These are phyloP conservation scores for Calliopum simillimum DNA, from an alignment of 2,888 invertebrate genomes.

Conservation along the genomic window DNA sequence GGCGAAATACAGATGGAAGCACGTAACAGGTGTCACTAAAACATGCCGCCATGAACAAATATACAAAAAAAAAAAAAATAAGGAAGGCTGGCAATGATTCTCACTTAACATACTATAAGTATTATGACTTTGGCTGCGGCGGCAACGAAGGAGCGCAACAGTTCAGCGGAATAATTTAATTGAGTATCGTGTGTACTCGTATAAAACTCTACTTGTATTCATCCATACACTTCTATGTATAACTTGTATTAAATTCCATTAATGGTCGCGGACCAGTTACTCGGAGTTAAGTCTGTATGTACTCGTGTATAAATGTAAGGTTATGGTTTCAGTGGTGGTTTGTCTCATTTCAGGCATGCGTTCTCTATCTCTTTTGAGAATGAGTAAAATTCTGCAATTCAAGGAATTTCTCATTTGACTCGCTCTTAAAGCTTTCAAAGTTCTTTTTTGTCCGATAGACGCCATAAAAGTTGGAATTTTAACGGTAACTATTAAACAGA, in stretches of 20 bases:
- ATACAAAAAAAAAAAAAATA: not conserved
- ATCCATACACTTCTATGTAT: no score
- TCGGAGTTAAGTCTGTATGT: not conserved
- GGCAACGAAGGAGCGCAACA: conserved; percentile 15
- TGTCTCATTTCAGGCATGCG: conserved; percentile 5
- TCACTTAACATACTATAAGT: conserved; percentile 9
- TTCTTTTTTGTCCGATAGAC: not conserved
- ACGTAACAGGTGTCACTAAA: conserved; percentile 29
- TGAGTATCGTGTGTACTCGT: not conserved
- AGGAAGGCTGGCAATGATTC: conserved; percentile 10
- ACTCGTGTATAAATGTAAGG: not conserved
- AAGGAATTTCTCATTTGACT: not conserved
- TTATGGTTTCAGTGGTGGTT: conserved; percentile 17
- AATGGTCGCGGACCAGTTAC: no score
- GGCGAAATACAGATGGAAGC: conserved; percentile 10
- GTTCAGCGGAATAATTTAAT: not conserved
- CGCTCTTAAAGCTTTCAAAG: conserved; percentile 10
- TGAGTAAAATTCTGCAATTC: not conserved
- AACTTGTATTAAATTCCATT: no score
- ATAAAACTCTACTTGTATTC: no score
- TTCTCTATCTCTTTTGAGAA: no score
- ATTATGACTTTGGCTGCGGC: not conserved
- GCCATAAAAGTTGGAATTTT: not conserved
- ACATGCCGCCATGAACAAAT: not conserved
- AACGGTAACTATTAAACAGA: conserved; percentile 2